phyloP scores from a whole-genome alignment of 2,888 invertebrate species.

The Ornithoptera priamus region DNA sequence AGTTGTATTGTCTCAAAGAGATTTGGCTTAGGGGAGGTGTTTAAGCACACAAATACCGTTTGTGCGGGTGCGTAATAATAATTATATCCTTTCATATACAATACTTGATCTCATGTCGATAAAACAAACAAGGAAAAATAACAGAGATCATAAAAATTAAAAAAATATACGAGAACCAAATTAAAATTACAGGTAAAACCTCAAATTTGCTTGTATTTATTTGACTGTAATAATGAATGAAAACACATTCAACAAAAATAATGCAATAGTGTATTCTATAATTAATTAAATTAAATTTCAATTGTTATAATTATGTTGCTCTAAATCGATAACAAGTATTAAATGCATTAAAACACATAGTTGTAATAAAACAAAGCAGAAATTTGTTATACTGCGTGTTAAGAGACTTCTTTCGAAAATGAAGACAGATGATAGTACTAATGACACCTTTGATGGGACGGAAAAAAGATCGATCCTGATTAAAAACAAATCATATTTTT shows the following conservation, averaged over 20 bases:
- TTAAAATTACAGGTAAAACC: neutral
- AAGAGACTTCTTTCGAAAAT: too few species aligned
- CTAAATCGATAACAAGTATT: too few species aligned
- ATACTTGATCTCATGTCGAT: neutral
- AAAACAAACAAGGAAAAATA: too few species aligned
- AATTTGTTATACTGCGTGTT: too few species aligned
- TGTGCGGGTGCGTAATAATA: constrained; percentile 12
- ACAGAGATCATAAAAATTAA: neutral
- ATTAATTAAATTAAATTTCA: neutral
- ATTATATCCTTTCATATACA: constrained; percentile 8
- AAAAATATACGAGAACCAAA: neutral
- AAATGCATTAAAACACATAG: too few species aligned
- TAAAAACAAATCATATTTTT: too few species aligned
- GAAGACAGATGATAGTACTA: too few species aligned
- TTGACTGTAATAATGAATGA: neutral
- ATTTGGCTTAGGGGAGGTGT: constrained; percentile 25
- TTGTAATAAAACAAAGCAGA: too few species aligned
- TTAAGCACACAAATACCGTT: constrained; percentile 17
- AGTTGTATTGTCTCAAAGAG: constrained; percentile 32
- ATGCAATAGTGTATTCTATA: neutral
- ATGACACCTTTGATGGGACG: too few species aligned
- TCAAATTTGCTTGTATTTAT: neutral
- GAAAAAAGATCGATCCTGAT: too few species aligned
- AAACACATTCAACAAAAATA: neutral
- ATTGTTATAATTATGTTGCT: neutral